These are phyloP conservation scores for Adoxophyes honmai DNA, from an alignment of 1,140 invertebrate species.

Conservation along the genomic window DNA sequence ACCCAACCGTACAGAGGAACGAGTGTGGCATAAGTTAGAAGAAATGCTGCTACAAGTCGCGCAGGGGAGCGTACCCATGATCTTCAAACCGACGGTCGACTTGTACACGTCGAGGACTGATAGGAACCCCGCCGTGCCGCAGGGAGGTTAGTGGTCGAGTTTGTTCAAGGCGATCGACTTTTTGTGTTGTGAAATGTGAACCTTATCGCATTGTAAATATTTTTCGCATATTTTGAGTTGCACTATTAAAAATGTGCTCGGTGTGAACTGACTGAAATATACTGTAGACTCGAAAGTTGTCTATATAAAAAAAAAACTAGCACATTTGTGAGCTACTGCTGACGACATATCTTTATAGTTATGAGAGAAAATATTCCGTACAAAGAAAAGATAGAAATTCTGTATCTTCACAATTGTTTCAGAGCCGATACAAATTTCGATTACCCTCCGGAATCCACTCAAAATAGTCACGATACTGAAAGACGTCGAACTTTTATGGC, in stretches of 20 bases:
- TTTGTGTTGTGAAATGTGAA: no score
- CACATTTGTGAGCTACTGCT: no score
- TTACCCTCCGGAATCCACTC: constrained; percentile 89
- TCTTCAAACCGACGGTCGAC: constrained; percentile 87
- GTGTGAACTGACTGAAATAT: no score
- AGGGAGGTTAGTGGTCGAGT: constrained; percentile 82
- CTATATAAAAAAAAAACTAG: no score
- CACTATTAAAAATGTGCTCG: no score
- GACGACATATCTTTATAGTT: no score
- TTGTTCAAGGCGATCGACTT: no score
- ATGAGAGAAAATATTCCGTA: no score
- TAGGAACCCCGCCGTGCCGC: constrained; percentile 82
- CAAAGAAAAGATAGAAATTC: constrained; percentile 9
- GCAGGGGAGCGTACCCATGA: constrained; percentile 82
- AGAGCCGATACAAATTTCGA: constrained; percentile 89
- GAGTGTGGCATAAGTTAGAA: constrained; percentile 85
- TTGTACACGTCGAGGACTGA: constrained; percentile 85
- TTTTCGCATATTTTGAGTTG: no score
- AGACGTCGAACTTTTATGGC: constrained; percentile 90
- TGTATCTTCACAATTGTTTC: constrained; percentile 42
- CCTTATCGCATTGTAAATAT: no score
- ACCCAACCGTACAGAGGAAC: constrained; percentile 11
- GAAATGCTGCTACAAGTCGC: constrained; percentile 86
- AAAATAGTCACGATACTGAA: constrained; percentile 84
- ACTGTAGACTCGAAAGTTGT: no score